Evolutionary conservation across 2,113 vertebrate genomes (phyloP), one percentile per base, ranked within the genome.

Genomic region (Nansenia antarctica): DNA sequence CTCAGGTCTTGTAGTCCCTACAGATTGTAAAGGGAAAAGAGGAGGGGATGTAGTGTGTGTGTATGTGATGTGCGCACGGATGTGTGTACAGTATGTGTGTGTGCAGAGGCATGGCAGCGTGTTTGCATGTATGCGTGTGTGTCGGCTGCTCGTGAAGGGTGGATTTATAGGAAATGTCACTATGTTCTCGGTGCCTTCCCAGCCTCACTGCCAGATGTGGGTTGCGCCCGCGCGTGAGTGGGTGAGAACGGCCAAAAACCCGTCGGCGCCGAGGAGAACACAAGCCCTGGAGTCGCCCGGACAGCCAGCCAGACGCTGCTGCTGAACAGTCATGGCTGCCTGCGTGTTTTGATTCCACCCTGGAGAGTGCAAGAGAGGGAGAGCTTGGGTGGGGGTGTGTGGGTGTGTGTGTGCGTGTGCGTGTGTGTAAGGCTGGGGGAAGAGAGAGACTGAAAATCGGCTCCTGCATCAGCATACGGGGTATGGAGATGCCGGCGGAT

Each of bases 311-410:
- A 34, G 18, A 60, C 9, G 58, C 58, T 60, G 31, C 58, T n/a
- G 32, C 58, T 34, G n/a, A 94, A 87, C 71, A 84, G 87, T 84
- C 81, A 53, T 49, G 58, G 66, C 22, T 45, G 49, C 63, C 62
- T 54, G 29, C n/a, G 31, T 62, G 55, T 39, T 45, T 47, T 69
- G n/a, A 60, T 32, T 53, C 24, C 31, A 32, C 49, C 12, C 8
- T 31, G 35, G 61, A 26, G 63, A 59, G 57, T 65, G 73, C 45
- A 69, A 34, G 39, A 15, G 55, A 22, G 30, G 42, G 34, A n/a
- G 18, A 30, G 52, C 8, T 5, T 5, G 37, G n/a, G 7, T 9
- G 22, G 18, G n/a, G 29, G 37, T 15, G 20, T 24, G 39, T 26
- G 55, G 2, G 62, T 20, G 45, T 31, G 39, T 3, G 29, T 9